Evolutionary conservation across 2,113 vertebrate genomes (phyloP), one percentile per base, ranked within the genome.

Genomic region (Amphiprion percula): DNA sequence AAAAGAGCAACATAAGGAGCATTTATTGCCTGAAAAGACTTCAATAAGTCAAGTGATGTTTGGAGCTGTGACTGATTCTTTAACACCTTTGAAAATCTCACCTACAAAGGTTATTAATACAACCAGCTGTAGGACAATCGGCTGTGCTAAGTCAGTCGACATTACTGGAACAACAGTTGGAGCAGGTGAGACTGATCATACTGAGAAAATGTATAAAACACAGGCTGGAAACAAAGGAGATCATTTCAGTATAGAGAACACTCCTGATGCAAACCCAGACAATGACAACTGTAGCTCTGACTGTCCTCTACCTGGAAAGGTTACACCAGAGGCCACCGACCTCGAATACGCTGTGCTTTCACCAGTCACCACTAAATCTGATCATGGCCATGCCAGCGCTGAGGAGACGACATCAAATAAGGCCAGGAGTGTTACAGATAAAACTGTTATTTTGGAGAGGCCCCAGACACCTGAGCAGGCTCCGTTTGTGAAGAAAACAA

Each of bases 401-500:
- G 58, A 68, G 56, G 58, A 75, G 23, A 65, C 61, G 1, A 44
- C 21, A 19, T 56, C 59, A 53, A 49, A 41, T 54, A 73, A 53
- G 52, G 54, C 14, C 74, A 69, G 53, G 23, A 73, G 16, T 15
- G 3, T 63, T 65, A 72, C 49, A 39, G 46, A 39, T 73, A 69
- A 71, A 68, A 52, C 24, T 4, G 52, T 30, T 67, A 53, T 52
- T 68, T 75, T 64, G 67, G 80, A 54, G 52, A 17, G 55, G 41
- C 11, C 10, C 17, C 4, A 30, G 80, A 82, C 52, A 74, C 56
- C 67, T 61, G 62, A 80, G 23, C 49, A 41, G 68, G 2, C n/a
- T 71, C 55, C n/a, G 64, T 79, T 72, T 59, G 46, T 21, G 58
- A 69, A 70, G 62, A 77, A 77, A 79, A 68, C 74, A 67, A 74